Evolutionary conservation across 1,140 invertebrate species (phyloP), one percentile per base, ranked within the genome.

Genomic region (Thaumetopoea pityocampa): DNA sequence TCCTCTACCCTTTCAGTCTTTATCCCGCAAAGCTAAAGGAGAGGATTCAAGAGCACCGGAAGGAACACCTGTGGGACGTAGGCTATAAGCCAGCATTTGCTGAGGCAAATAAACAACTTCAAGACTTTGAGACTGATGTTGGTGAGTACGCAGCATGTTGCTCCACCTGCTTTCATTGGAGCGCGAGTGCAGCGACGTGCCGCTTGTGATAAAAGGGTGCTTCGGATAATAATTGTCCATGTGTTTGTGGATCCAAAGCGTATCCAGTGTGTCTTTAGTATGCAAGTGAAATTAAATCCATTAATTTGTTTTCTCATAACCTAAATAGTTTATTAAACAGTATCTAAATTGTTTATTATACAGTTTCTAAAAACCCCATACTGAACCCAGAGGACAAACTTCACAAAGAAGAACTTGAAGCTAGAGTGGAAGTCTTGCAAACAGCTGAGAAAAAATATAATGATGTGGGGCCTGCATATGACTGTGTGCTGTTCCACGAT

Each of bases 401-500:
- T 4, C 77, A 89, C 14, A 96, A 96, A 72, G 97, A 99, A 74
- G 95, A 99, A 68, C 72, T 96, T 1, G 96, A 98, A 63, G 89
- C 91, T 8, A 90, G 91, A 67, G 81, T 98, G 17, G 97, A 99
- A 56, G 86, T 95, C 33, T 85, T 99, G 11, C 93, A 89, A 47
- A 87, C 79, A 50, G 86, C 93, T 28, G 97, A 99, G 55, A 98
- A 98, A 77, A 96, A 97, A 68, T 95, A 92, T 71, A 87, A 77
- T 43, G 96, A 98, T 82, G 69, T 91, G 36, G 95, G 96, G 11
- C 96, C 96, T 10, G 90, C 94, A 5, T 97, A 94, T 82, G 98
- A 99, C 79, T 97, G 96, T 87, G 87, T 99, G 35, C 89, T 99
- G 5, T 99, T 96, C 78, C 89, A 98, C 49, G 83, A 85, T 65